Evolutionary conservation across 1,140 invertebrate species (phyloP).

Genomic region (Druon quercuslanigerum): DNA sequence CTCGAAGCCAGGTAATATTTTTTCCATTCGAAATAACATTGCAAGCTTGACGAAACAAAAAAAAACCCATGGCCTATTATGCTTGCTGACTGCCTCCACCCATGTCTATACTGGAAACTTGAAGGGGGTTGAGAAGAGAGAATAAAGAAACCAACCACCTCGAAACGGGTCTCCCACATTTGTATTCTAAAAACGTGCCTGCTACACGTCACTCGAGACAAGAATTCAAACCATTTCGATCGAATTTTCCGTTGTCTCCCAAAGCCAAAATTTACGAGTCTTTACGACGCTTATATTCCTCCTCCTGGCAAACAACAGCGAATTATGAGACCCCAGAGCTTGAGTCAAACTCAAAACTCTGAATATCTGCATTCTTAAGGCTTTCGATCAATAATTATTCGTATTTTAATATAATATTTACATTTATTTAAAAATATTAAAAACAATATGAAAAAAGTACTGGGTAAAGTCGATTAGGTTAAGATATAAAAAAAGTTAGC

Average conservation of each 20-base stretch:
- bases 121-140: slow-evolving; percentile 46
- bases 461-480: too few relatives aligned
- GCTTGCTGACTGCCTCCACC: not conserved
- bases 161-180: slow-evolving; percentile 55
- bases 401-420: not conserved
- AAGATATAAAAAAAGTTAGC: too few relatives aligned
- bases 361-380: slow-evolving; percentile 33
- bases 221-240: slow-evolving; percentile 71
- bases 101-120: slow-evolving; percentile 21
- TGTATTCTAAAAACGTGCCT: slow-evolving; percentile 70
- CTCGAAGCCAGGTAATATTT: not conserved
- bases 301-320: slow-evolving; percentile 48
- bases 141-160: slow-evolving; percentile 57
- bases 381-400: not conserved
- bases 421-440: not conserved
- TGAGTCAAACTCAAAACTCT: not conserved
- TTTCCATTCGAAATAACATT: not conserved
- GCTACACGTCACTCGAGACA: slow-evolving; percentile 66
- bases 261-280: slow-evolving; percentile 63
- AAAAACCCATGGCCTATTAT: slow-evolving; percentile 31
- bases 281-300: slow-evolving; percentile 41
- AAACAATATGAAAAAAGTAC: not conserved
- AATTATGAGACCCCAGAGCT: slow-evolving; percentile 2
- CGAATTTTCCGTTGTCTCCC: slow-evolving; percentile 67
- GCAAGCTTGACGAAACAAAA: slow-evolving; percentile 32